Evolutionary conservation across 2,888 invertebrate genomes (phyloP).

Genomic region (Dysmachus trigonus): DNA sequence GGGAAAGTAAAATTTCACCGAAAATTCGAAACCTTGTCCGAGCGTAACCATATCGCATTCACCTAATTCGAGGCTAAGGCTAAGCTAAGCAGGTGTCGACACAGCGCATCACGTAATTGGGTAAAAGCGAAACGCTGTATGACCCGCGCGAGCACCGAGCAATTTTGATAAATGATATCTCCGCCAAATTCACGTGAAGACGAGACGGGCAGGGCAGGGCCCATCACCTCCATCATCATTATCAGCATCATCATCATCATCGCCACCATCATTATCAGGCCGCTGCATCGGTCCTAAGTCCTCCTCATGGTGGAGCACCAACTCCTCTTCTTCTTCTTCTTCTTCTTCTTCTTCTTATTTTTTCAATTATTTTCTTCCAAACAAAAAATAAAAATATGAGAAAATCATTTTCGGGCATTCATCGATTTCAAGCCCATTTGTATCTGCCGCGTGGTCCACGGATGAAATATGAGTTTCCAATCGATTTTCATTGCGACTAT

Average conservation of each 20-base stretch:
- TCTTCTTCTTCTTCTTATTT: not conserved
- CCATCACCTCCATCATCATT: not conserved
- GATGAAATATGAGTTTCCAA: constrained; percentile 44
- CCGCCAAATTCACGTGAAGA: not conserved
- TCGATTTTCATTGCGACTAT: constrained; percentile 40
- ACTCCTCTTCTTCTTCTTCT: not conserved
- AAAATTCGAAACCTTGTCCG: not conserved
- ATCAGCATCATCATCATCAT: not conserved
- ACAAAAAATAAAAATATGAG: not conserved
- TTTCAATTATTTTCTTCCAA: not conserved
- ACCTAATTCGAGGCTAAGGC: not conserved
- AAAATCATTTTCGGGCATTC: not conserved
- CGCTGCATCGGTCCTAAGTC: not conserved
- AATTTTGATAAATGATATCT: not conserved
- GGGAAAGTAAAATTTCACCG: not conserved
- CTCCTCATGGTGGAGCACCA: not conserved
- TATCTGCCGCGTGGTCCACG: constrained; percentile 27
- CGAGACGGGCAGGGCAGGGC: not conserved
- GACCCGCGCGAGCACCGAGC: not conserved
- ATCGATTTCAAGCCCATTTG: constrained; percentile 31
- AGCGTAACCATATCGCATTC: not conserved
- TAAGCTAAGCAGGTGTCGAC: not conserved
- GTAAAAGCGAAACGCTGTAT: not conserved
- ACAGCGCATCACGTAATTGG: not conserved
- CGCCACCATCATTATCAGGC: not conserved